These are phyloP conservation scores for Leptinotarsa undecemlineata DNA, from an alignment of 1,140 invertebrate species.

Conservation along the genomic window DNA sequence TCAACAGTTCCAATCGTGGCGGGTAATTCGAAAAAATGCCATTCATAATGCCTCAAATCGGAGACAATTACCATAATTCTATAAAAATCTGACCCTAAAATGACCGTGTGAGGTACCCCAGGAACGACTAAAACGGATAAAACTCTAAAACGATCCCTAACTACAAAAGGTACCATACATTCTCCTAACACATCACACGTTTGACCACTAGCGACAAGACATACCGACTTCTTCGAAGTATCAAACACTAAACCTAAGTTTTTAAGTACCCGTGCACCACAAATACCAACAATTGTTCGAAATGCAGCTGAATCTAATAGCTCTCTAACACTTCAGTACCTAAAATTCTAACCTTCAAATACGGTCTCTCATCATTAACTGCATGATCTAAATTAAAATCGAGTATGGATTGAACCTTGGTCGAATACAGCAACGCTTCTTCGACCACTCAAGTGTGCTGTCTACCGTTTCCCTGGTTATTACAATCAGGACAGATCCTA, in stretches of 20 bases:
- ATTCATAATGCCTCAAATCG: too few species aligned
- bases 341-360: slow-evolving; percentile 27
- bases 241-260: neutral
- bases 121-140: neutral
- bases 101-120: neutral
- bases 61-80: too few species aligned
- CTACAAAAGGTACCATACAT: neutral
- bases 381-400: slow-evolving; percentile 28
- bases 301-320: slow-evolving; percentile 31
- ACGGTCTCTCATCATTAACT: slow-evolving; percentile 26
- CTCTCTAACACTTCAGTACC: slow-evolving; percentile 12
- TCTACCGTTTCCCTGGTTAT: too few species aligned
- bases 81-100: too few species aligned
- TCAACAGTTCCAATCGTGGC: neutral
- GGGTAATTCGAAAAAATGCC: neutral
- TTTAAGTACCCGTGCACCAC: slow-evolving; percentile 15
- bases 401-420: too few species aligned
- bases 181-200: neutral
- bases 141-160: slow-evolving; percentile 9
- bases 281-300: slow-evolving; percentile 17
- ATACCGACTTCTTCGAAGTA: neutral
- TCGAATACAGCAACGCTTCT: too few species aligned
- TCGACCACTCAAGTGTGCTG: too few species aligned
- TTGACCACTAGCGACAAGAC: slow-evolving; percentile 1
- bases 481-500: too few species aligned